Evolutionary conservation across 1,140 invertebrate genomes (phyloP).

Genomic region (Pentalonia nigronervosa): DNA sequence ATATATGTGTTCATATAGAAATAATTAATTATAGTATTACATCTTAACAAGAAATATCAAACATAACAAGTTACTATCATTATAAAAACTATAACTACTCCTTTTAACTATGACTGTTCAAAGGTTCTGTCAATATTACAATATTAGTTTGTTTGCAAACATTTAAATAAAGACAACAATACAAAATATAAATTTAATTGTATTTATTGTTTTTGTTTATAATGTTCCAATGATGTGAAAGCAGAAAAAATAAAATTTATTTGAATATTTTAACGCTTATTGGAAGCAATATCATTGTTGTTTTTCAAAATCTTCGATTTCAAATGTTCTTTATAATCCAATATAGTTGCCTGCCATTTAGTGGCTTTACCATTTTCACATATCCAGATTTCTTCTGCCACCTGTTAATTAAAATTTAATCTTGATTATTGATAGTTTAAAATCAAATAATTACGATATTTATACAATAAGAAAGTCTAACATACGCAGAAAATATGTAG

Average conservation of each 20-base stretch:
- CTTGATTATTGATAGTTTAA: not conserved
- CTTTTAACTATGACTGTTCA: not conserved
- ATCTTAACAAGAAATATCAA: not conserved
- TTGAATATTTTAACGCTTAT: constrained; percentile 11
- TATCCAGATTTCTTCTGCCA: constrained; percentile 98
- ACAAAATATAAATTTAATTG: not conserved
- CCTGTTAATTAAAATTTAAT: constrained; percentile 70
- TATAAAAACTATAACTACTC: not conserved
- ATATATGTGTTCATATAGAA: not conserved
- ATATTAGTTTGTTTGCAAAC: not conserved
- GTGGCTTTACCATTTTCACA: constrained; percentile 96
- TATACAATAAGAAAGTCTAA: not conserved
- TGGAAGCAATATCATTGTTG: not conserved
- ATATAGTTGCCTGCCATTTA: constrained; percentile 96
- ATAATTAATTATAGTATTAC: not conserved
- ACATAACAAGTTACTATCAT: not conserved
- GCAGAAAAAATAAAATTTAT: not conserved
- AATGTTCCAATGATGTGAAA: constrained; percentile 26
- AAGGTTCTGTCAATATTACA: not conserved
- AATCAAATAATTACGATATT: not conserved
- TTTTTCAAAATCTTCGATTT: constrained; percentile 75
- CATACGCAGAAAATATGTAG: not conserved
- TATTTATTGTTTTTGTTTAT: constrained; percentile 39
- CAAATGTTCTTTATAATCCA: constrained; percentile 94
- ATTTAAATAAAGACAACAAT: constrained; percentile 15